These are phyloP conservation scores for Trachemys scripta DNA, from an alignment of 2,113 vertebrate genomes.

Conservation along the genomic window DNA sequence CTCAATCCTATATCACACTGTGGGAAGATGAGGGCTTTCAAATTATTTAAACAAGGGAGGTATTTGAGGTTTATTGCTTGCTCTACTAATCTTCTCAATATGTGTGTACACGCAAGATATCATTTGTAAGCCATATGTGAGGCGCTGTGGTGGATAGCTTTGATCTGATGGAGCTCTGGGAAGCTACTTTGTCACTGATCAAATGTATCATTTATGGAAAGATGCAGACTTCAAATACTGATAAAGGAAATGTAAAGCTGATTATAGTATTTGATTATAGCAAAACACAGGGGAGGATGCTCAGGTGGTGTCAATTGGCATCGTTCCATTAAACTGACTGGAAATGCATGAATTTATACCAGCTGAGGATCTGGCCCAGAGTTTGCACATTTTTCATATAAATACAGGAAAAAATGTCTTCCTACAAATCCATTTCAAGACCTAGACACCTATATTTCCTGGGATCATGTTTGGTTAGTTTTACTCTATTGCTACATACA, in stretches of 20 bases:
- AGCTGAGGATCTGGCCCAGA: not conserved
- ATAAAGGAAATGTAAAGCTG: not conserved
- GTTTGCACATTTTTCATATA: not conserved
- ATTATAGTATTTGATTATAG: not conserved
- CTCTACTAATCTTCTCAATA: not conserved
- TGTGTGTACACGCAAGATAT: not conserved
- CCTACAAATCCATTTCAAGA: conserved; percentile 3
- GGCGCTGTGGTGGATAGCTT: not conserved
- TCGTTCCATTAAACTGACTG: not conserved
- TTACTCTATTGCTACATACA: not conserved
- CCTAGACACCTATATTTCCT: not conserved
- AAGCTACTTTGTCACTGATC: not conserved
- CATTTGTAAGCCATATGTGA: not conserved
- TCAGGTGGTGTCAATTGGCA: not conserved
- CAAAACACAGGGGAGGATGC: rapidly evolving
- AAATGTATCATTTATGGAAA: not conserved
- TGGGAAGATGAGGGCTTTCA: not conserved
- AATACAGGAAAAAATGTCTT: not conserved
- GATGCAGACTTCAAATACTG: not conserved
- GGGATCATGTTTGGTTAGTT: conserved; percentile 22
- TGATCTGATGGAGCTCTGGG: not conserved
- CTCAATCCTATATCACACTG: not conserved
- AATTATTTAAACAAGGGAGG: not conserved
- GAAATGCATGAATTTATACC: not conserved
- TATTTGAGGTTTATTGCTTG: not conserved